phyloP scores from a whole-genome alignment of 2,113 vertebrate genomes.

The Cricetomys ansorgei region DNA sequence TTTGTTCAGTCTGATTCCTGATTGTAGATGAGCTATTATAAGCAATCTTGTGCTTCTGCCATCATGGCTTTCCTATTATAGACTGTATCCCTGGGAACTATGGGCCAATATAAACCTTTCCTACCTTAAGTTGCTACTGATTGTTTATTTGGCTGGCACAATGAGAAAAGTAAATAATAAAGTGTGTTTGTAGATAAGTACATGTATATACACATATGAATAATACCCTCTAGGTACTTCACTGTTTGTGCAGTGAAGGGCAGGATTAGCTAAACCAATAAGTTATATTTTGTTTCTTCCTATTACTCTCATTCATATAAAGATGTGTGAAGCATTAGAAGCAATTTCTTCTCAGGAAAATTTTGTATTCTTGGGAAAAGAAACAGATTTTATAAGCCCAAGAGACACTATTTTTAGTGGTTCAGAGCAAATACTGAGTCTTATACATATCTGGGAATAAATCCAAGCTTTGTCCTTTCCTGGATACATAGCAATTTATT shows the following conservation, averaged over 20 bases:
- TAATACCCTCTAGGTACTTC: background rate
- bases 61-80: background rate
- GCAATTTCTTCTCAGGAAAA: background rate
- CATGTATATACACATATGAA: background rate
- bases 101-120: background rate
- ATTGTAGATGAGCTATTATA: background rate
- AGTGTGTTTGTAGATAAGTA: too few species aligned
- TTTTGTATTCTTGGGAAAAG: background rate
- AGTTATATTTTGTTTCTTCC: background rate
- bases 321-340: background rate
- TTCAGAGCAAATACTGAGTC: background rate
- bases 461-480: background rate
- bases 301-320: conserved; percentile 12
- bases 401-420: background rate
- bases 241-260: background rate
- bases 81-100: background rate
- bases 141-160: background rate
- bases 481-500: background rate
- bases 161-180: background rate
- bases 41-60: background rate
- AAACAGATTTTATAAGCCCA: background rate
- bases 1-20: background rate
- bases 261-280: background rate
- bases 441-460: background rate
- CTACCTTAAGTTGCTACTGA: background rate